Percentiles rank a stretch among this genome's conserved stretches.
phyloP scores from a whole-genome alignment of 2,888 invertebrate genomes.

The Dolichopus griseipennis region DNA sequence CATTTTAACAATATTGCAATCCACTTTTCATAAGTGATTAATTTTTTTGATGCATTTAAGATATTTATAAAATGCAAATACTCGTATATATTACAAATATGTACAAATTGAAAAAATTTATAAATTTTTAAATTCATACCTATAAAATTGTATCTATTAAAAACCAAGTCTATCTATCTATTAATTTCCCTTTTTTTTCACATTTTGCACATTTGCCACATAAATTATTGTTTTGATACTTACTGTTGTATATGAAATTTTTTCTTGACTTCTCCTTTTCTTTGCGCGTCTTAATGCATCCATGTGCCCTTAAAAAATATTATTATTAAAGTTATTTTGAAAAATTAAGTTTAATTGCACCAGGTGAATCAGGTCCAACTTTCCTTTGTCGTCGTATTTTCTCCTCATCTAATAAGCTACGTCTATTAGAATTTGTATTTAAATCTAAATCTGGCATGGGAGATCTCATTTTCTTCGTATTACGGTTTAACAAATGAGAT shows the following conservation, averaged over 20 bases:
- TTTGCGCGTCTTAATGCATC: constrained; percentile 47
- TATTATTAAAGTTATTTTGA: not conserved
- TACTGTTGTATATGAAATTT: constrained; percentile 53
- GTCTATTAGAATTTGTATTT: constrained; percentile 32
- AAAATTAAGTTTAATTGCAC: constrained; percentile 11
- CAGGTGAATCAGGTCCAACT: constrained; percentile 24
- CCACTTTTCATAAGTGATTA: too few relatives aligned
- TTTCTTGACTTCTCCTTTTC: constrained; percentile 55
- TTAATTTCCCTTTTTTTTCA: too few relatives aligned
- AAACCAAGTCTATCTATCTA: too few relatives aligned
- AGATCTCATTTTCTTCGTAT: constrained; percentile 37
- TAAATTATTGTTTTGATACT: too few relatives aligned
- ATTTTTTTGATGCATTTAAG: too few relatives aligned
- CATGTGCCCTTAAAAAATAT: constrained; percentile 29
- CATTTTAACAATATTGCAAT: too few relatives aligned
- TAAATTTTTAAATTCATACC: too few relatives aligned
- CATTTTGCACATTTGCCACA: too few relatives aligned
- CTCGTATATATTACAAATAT: too few relatives aligned
- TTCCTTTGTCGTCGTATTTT: constrained; percentile 39
- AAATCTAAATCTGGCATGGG: constrained; percentile 39
- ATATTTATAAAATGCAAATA: too few relatives aligned
- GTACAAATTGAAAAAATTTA: too few relatives aligned
- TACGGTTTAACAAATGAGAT: constrained; percentile 35
- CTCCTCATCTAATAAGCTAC: constrained; percentile 40
- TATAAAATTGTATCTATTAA: too few relatives aligned